A percentile compares a stretch with the other conserved stretches of the same genome.
phyloP scores from a whole-genome alignment of 53 echinoderm and acorn worm genomes.

The Apostichopus leukothele region DNA sequence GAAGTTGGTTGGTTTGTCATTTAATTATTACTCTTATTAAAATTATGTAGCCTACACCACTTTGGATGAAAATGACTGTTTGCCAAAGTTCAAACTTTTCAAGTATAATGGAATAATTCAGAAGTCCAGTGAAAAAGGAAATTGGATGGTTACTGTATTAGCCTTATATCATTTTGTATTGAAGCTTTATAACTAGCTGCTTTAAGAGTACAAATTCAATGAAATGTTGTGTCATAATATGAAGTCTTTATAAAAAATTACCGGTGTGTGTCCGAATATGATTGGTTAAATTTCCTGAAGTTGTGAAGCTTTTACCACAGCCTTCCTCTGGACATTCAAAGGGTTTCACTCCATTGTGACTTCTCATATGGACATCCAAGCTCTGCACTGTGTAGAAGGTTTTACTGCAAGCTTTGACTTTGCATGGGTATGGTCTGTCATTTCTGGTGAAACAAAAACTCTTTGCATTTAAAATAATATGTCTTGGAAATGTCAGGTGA shows the following conservation, averaged over 20 bases:
- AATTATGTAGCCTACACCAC: too few relatives aligned
- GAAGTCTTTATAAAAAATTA: constrained; percentile 7
- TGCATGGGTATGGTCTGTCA: constrained; percentile 80
- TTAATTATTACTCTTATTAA: too few relatives aligned
- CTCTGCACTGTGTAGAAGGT: constrained; percentile 91
- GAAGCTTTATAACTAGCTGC: too few relatives aligned
- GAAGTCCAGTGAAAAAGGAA: too few relatives aligned
- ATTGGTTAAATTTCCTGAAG: constrained; percentile 83
- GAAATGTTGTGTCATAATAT: too few relatives aligned
- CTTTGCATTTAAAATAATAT: background rate
- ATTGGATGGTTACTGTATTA: too few relatives aligned
- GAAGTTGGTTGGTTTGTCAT: too few relatives aligned
- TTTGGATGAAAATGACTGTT: too few relatives aligned
- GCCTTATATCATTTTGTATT: too few relatives aligned
- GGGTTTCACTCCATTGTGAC: constrained; percentile 83
- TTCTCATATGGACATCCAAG: constrained; percentile 83
- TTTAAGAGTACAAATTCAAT: too few relatives aligned
- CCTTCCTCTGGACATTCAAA: constrained; percentile 78
- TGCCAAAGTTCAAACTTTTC: too few relatives aligned
- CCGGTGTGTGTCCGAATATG: constrained; percentile 89
- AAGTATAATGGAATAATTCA: too few relatives aligned
- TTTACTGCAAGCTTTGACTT: constrained; percentile 70
- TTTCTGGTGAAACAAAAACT: constrained; percentile 53
- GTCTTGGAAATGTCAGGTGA: background rate
- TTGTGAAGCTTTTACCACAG: constrained; percentile 92